Percentiles rank a stretch among this genome's conserved stretches.
phyloP scores from a whole-genome alignment of 2,797 vertebrate species.

The Capromys pilorides region DNA sequence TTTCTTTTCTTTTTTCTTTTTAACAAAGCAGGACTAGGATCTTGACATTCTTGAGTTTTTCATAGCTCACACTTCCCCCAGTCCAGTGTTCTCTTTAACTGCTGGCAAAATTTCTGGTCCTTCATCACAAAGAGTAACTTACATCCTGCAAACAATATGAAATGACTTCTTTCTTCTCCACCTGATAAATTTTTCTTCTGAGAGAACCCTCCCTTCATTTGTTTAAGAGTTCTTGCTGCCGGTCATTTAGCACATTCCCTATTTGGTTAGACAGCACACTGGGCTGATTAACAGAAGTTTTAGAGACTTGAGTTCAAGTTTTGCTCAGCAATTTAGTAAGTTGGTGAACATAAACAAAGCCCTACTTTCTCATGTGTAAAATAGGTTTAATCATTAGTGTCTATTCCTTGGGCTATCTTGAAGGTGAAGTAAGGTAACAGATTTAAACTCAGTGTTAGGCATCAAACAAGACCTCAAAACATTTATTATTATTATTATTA shows the following conservation, averaged over 20 bases:
- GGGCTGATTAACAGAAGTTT: neutral
- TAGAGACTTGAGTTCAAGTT: neutral
- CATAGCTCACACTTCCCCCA: neutral
- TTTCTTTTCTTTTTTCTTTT: neutral
- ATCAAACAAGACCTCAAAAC: neutral
- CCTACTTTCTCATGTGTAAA: neutral
- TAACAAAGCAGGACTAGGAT: neutral
- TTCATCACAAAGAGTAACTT: conserved; percentile 26
- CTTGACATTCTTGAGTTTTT: neutral
- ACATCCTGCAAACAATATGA: neutral
- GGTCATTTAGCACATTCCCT: neutral
- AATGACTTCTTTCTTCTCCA: neutral
- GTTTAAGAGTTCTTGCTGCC: neutral
- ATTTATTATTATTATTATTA: neutral
- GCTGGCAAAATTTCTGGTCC: neutral
- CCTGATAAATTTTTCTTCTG: neutral
- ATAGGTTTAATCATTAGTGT: neutral
- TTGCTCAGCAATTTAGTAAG: neutral
- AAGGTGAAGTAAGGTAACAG: neutral
- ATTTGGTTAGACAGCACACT: neutral
- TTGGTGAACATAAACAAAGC: neutral
- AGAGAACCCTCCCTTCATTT: neutral
- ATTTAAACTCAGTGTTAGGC: neutral
- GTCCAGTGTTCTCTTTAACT: neutral
- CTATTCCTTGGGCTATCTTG: neutral